Evolutionary conservation across 2,113 vertebrate species (phyloP).

Genomic region (Bufo gargarizans): DNA sequence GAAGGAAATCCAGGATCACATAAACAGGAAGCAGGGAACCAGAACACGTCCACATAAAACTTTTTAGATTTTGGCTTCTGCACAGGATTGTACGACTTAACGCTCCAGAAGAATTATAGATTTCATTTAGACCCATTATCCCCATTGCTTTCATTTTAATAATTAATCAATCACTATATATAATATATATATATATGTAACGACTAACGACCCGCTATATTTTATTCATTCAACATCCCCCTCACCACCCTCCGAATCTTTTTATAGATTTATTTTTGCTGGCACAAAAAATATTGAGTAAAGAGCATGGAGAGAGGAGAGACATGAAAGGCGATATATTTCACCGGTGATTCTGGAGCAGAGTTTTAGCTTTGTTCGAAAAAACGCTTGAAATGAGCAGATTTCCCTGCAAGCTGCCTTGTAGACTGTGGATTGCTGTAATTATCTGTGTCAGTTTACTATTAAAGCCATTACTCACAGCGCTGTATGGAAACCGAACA

Average conservation of each 20-base stretch:
- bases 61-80: neutral
- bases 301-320: slow-evolving; percentile 3
- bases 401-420: slow-evolving; percentile 45
- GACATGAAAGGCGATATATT: slow-evolving; percentile 46
- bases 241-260: neutral
- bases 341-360: slow-evolving; percentile 15
- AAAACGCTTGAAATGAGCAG: slow-evolving; percentile 39
- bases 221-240: slow-evolving; percentile 16
- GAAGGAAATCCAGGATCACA: neutral
- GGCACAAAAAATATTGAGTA: neutral
- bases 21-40: neutral
- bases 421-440: slow-evolving; percentile 45
- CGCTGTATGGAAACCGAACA: slow-evolving; percentile 17
- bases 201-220: neutral
- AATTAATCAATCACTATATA: slow-evolving; percentile 44
- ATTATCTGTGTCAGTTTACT: slow-evolving; percentile 53
- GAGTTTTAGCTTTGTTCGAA: slow-evolving; percentile 33
- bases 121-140: slow-evolving; percentile 41
- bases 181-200: neutral
- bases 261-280: slow-evolving; percentile 43
- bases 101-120: slow-evolving; percentile 39
- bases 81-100: neutral
- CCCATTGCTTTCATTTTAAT: slow-evolving; percentile 20
- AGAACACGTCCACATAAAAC: neutral
- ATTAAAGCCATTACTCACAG: slow-evolving; percentile 53